Conservation (phyloP, 2,797 vertebrate species). For the Cercopithecus hamlyni region DNA sequence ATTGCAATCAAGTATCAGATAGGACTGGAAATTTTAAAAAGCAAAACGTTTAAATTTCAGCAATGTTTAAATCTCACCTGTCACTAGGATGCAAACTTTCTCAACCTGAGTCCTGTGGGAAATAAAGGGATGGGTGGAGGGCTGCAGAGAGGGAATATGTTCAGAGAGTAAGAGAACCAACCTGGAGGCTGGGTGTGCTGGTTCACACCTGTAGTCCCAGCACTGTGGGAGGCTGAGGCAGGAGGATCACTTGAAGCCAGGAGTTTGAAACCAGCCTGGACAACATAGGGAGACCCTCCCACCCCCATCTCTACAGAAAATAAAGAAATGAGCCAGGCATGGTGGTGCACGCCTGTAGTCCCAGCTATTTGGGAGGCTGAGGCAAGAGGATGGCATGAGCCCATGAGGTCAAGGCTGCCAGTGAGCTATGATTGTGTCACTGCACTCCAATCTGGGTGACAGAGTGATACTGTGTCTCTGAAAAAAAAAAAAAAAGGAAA, state of each 20-base stretch:
- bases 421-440: not conserved
- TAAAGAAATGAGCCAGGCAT: not conserved
- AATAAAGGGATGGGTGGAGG: constrained; percentile 77
- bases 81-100: constrained; percentile 76
- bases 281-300: not conserved
- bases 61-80: constrained; percentile 82
- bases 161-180: constrained; percentile 76
- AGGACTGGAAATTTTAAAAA: constrained; percentile 81
- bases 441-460: not conserved
- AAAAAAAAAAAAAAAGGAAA: no score
- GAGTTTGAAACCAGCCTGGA: not conserved
- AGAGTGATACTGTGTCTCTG: not conserved
- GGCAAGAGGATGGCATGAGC: not conserved
- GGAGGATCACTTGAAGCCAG: not conserved
- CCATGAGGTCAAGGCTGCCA: not conserved
- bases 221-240: not conserved
- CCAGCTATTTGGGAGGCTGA: not conserved
- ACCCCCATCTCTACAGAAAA: not conserved
- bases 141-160: constrained; percentile 78
- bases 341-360: not conserved
- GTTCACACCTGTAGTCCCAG: not conserved
- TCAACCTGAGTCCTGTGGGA: constrained; percentile 83
- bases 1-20: constrained; percentile 78
- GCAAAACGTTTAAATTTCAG: constrained; percentile 82
- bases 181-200: constrained; percentile 15